Evolutionary conservation across 2,888 invertebrate genomes (phyloP).

Genomic region (Cheilosia vulpina): DNA sequence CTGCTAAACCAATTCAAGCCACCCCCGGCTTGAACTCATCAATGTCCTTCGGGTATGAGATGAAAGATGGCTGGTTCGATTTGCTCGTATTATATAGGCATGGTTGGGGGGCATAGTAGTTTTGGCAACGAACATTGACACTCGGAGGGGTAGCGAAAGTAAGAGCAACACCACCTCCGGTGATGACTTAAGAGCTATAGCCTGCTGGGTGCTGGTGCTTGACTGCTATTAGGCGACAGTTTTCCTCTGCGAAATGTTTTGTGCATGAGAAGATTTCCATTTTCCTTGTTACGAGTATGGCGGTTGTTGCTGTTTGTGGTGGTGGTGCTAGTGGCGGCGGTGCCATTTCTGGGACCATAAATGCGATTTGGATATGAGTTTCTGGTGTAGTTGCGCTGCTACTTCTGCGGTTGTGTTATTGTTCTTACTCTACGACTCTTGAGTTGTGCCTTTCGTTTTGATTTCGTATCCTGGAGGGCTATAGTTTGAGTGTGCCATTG

Average conservation of each 20-base stretch:
- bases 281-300: slow-evolving; percentile 20
- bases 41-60: slow-evolving; percentile 9
- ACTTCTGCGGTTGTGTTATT: slow-evolving; percentile 42
- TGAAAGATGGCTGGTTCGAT: slow-evolving; percentile 34
- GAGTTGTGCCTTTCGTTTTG: slow-evolving; percentile 27
- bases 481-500: slow-evolving; percentile 50
- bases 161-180: slow-evolving; percentile 20
- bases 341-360: slow-evolving; percentile 39
- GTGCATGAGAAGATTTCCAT: slow-evolving; percentile 51
- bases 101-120: slow-evolving; percentile 1
- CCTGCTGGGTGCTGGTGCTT: slow-evolving; percentile 58
- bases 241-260: slow-evolving; percentile 40
- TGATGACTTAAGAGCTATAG: slow-evolving; percentile 42
- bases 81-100: neutral
- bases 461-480: slow-evolving; percentile 38
- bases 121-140: slow-evolving; percentile 31
- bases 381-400: slow-evolving; percentile 20
- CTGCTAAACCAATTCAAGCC: slow-evolving; percentile 12
- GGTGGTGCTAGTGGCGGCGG: slow-evolving; percentile 2
- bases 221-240: slow-evolving; percentile 61
- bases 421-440: slow-evolving; percentile 14
- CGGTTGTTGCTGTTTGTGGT: slow-evolving; percentile 13
- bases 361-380: slow-evolving; percentile 54
- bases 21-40: slow-evolving; percentile 43
- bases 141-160: slow-evolving; percentile 6